Conservation (phyloP, 2,797 vertebrate genomes). For the Anguilla anguilla region DNA sequence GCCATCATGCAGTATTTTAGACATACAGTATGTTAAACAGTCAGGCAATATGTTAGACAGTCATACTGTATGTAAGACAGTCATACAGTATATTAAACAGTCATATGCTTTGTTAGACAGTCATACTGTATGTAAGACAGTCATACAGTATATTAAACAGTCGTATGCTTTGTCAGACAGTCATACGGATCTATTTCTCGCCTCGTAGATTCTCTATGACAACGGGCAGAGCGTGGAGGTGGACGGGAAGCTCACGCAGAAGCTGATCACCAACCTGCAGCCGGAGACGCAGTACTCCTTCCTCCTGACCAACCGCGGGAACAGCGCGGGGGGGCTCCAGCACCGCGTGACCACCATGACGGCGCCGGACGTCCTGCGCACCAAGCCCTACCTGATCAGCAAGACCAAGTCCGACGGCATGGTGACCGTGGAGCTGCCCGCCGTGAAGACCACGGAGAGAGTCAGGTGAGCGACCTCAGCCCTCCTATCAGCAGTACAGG, state of each 20-base stretch:
- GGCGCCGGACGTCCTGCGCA: slow-evolving; percentile 88
- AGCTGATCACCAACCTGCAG: slow-evolving; percentile 88
- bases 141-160: background rate
- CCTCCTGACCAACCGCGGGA: slow-evolving; percentile 91
- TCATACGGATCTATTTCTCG: background rate
- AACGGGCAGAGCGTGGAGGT: slow-evolving; percentile 92
- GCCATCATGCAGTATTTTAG: background rate
- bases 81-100: background rate
- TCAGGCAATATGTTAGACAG: background rate
- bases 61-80: background rate
- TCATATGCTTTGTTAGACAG: background rate
- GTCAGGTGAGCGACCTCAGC: slow-evolving; percentile 81
- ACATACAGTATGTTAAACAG: background rate
- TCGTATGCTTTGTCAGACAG: background rate
- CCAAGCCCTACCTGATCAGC: slow-evolving; percentile 89
- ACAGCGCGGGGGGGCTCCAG: slow-evolving; percentile 92
- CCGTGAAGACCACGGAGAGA: slow-evolving; percentile 85
- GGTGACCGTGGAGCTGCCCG: slow-evolving; percentile 91
- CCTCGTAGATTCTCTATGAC: slow-evolving; percentile 87
- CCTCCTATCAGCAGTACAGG: too few species aligned
- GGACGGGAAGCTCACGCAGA: slow-evolving; percentile 90
- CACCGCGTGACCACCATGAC: slow-evolving; percentile 92
- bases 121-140: background rate
- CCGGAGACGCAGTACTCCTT: slow-evolving; percentile 95
- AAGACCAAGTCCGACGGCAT: slow-evolving; percentile 93